phyloP scores from a whole-genome alignment of 2,113 vertebrate genomes.

The Hiodon alosoides region DNA sequence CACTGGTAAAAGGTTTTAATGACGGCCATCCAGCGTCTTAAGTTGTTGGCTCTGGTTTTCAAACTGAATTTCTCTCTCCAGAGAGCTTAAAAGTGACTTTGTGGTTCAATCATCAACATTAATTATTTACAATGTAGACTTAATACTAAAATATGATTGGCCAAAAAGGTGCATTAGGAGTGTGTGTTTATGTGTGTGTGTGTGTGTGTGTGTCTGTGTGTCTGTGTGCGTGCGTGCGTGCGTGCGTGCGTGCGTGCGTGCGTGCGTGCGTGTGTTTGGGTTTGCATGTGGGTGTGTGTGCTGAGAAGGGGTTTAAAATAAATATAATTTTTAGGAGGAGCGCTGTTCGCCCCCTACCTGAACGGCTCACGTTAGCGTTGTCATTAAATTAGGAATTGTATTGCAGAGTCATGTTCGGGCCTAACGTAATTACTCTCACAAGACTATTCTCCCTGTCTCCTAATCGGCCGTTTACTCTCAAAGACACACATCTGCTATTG shows the following conservation, averaged over 20 bases:
- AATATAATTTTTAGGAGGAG: neutral
- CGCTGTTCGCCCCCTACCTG: constrained; percentile 46
- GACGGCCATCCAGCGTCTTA: no score
- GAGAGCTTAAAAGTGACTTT: no score
- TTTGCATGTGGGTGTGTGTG: constrained; percentile 10
- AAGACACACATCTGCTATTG: constrained; percentile 28
- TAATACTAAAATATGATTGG: no score
- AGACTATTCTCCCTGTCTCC: constrained; percentile 21
- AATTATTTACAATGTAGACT: no score
- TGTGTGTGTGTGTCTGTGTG: neutral
- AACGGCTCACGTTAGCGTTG: constrained; percentile 31
- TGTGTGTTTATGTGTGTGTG: neutral
- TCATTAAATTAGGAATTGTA: constrained; percentile 32
- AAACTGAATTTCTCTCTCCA: no score
- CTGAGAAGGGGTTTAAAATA: neutral
- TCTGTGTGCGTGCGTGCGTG: neutral
- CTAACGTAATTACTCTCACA: constrained; percentile 34
- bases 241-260: neutral
- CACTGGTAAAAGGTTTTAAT: no score
- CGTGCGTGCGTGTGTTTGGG: neutral
- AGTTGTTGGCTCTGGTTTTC: no score
- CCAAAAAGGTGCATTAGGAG: no score
- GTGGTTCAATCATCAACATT: no score
- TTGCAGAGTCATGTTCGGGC: constrained; percentile 35
- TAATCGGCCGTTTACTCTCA: constrained; percentile 29